Evolutionary conservation across 2,888 invertebrate species (phyloP).

Genomic region (Xanthorhoe spadicearia): DNA sequence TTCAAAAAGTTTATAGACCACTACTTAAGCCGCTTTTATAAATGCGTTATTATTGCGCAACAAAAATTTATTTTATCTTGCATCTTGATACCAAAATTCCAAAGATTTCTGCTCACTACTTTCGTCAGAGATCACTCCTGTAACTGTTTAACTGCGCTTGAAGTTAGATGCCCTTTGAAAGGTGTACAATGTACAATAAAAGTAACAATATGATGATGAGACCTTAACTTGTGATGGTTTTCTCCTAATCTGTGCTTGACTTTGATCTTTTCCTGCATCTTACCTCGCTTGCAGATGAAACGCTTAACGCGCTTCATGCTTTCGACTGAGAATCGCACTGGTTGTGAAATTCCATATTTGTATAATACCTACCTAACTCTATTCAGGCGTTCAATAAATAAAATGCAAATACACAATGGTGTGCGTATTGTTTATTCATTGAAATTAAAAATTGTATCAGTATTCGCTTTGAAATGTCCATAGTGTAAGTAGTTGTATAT

Average conservation of each 20-base stretch:
- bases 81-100: no score
- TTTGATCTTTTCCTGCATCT: slow-evolving; percentile 1
- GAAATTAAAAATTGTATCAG: slow-evolving; percentile 6
- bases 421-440: neutral
- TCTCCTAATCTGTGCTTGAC: slow-evolving; percentile 23
- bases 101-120: neutral
- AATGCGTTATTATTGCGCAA: neutral
- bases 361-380: slow-evolving; percentile 8
- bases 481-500: slow-evolving; percentile 44
- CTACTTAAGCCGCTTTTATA: neutral
- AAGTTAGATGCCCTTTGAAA: neutral
- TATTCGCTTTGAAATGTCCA: slow-evolving; percentile 13
- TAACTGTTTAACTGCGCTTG: neutral
- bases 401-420: slow-evolving; percentile 23
- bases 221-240: slow-evolving; percentile 6
- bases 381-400: slow-evolving; percentile 29
- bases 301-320: slow-evolving; percentile 20
- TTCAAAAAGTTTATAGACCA: slow-evolving; percentile 15
- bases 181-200: neutral
- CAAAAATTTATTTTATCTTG: neutral
- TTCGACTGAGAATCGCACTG: slow-evolving; percentile 13
- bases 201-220: neutral
- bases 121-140: neutral
- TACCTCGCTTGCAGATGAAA: slow-evolving; percentile 4
- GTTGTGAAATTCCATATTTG: slow-evolving; percentile 14